Evolutionary conservation across 2,888 invertebrate species (phyloP), one percentile per base, ranked within the genome.

Genomic region (Peribatodes rhomboidaria): DNA sequence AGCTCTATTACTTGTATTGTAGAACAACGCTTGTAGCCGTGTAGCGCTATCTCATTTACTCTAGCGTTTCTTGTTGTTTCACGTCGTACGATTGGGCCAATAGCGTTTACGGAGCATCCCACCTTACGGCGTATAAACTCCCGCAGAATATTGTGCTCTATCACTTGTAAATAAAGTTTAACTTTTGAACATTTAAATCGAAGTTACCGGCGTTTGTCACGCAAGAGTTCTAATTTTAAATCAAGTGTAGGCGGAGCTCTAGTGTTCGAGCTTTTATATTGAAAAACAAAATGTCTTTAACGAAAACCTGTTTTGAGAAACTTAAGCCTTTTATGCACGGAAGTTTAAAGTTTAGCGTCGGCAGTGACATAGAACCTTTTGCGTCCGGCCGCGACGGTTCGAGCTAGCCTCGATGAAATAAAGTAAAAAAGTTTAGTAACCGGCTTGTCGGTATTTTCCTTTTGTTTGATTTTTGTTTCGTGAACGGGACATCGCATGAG

Each of bases 191-290:
- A 87, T 92, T 87, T 88, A 89, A 90, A 87, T 87, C 82, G 80
- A 86, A 88, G 90, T 88, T 91, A 88, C 89, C 90, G 90, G 91
- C 92, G 91, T 92, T 92, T 92, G 92, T 92, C 92, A 92, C 85
- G 91, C 90, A 89, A 91, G 91, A 90, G 90, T 93, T 93, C 92
- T 92, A 92, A 93, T 93, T 93, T 93, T 92, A 92, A 93, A 92
- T 90, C 90, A 90, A 92, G 92, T 91, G 93, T 93, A 93, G 93
- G 93, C 93, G 93, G 93, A 90, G 93, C 89, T 88, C 87, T 88
- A 79, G 80, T 85, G 88, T 87, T 78, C 83, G 86, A 88, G 90
- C 89, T 91, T 90, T 89, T 87, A 85, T 88, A 92, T 90, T 90
- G 89, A 91, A 91, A 91, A 90, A 90, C 90, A 89, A 88, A 93